phyloP scores from a whole-genome alignment of 1,140 invertebrate genomes.

The Drosophila subpulchrella region DNA sequence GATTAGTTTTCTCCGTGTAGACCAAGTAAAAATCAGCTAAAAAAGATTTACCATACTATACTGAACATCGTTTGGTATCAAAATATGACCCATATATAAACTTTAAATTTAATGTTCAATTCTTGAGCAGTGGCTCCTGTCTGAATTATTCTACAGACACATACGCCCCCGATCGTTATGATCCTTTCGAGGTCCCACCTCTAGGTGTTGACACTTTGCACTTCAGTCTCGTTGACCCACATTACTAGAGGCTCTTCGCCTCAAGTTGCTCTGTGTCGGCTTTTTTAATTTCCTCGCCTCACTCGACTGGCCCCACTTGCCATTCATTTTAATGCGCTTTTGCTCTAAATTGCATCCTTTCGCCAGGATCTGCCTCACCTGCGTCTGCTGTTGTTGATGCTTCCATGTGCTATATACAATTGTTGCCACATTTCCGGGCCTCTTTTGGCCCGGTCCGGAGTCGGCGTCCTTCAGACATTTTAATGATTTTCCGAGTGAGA shows the following conservation, averaged over 20 bases:
- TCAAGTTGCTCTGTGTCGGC: slow-evolving; percentile 31
- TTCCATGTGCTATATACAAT: slow-evolving; percentile 64
- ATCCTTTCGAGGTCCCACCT: slow-evolving; percentile 15
- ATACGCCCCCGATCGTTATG: not conserved
- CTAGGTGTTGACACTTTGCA: slow-evolving; percentile 21
- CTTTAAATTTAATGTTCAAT: no score
- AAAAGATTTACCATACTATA: no score
- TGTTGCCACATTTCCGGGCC: slow-evolving; percentile 73
- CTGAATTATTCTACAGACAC: no score
- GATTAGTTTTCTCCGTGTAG: no score
- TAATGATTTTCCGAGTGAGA: slow-evolving; percentile 78
- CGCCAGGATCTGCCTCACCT: slow-evolving; percentile 26
- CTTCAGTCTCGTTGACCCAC: slow-evolving; percentile 58
- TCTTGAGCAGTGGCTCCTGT: no score
- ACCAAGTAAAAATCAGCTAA: no score
- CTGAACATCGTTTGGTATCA: no score
- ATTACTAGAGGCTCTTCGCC: slow-evolving; percentile 25
- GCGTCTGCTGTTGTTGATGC: slow-evolving; percentile 38
- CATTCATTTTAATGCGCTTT: slow-evolving; percentile 75
- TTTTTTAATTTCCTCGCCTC: slow-evolving; percentile 72
- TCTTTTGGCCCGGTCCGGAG: slow-evolving; percentile 39
- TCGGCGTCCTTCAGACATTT: slow-evolving; percentile 68
- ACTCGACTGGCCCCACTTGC: slow-evolving; percentile 26
- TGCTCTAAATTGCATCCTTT: slow-evolving; percentile 78
- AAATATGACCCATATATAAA: no score